Percentiles rank a stretch among this genome's conserved stretches.
phyloP scores from a whole-genome alignment of 2,888 invertebrate species.

The Polyommatus icarus region DNA sequence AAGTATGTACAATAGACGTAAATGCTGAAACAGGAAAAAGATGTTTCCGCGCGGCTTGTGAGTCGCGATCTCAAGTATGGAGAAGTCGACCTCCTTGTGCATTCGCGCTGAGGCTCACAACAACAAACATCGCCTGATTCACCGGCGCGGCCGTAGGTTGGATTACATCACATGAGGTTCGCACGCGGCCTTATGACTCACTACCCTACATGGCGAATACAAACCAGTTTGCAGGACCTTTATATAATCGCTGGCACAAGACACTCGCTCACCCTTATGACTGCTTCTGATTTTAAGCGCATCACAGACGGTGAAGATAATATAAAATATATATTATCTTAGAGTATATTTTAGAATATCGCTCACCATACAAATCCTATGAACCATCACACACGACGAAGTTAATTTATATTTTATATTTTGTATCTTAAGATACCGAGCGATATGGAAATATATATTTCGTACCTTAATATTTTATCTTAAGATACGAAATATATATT shows the following conservation, averaged over 20 bases:
- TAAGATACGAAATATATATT: no score
- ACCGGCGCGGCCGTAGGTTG: conserved; percentile 41
- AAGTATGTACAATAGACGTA: neutral
- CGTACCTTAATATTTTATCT: no score
- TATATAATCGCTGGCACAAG: conserved; percentile 20
- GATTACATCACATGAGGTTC: conserved; percentile 51
- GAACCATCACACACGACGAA: no score
- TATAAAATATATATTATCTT: no score
- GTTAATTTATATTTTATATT: no score
- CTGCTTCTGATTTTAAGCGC: no score
- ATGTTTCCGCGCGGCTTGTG: conserved; percentile 14
- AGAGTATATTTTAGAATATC: no score
- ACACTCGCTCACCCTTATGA: conserved; percentile 12
- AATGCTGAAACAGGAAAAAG: conserved; percentile 6
- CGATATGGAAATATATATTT: no score
- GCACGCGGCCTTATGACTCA: conserved; percentile 55
- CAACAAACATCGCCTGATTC: conserved; percentile 40
- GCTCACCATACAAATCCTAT: no score
- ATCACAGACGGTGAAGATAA: no score
- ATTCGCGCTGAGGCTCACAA: conserved; percentile 16
- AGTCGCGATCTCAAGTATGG: neutral
- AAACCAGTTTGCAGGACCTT: conserved; percentile 41
- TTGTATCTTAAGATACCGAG: no score
- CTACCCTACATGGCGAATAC: conserved; percentile 40
- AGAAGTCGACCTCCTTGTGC: neutral